Evolutionary conservation across 2,113 vertebrate genomes (phyloP).

Genomic region (Mastomys coucha): DNA sequence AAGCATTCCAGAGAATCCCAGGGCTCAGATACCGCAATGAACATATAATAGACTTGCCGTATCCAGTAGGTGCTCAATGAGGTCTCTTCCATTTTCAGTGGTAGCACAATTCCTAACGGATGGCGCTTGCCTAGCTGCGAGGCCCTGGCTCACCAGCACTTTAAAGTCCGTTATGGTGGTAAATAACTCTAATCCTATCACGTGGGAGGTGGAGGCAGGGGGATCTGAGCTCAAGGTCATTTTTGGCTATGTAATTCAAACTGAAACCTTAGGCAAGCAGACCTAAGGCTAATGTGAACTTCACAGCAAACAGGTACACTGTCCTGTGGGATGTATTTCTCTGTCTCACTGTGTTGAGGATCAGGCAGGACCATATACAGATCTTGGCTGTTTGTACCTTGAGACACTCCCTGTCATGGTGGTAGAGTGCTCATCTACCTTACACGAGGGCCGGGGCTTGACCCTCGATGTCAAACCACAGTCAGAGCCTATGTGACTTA

Average conservation of each 20-base stretch:
- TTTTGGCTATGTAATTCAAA: neutral
- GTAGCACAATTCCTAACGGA: neutral
- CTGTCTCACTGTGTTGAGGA: neutral
- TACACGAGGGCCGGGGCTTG: neutral
- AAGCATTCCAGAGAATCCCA: neutral
- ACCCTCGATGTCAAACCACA: neutral
- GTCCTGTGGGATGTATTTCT: neutral
- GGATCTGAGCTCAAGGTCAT: neutral
- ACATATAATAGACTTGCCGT: fast-evolving
- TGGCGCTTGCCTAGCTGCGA: neutral
- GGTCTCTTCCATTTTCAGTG: neutral
- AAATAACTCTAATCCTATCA: neutral
- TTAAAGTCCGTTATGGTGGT: neutral
- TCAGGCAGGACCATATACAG: fast-evolving
- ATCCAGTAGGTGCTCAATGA: too few relatives aligned
- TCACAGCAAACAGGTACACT: neutral
- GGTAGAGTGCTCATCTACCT: neutral
- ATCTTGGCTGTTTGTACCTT: neutral
- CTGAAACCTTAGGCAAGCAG: neutral
- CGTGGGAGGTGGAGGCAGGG: too few relatives aligned
- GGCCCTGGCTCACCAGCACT: neutral
- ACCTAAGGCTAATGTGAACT: neutral
- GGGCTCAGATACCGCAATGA: fast-evolving
- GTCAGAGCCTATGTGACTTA: constrained; percentile 76
- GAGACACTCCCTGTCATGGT: neutral